Base-by-base conservation (phyloP, 2,888 invertebrate species). In the Malthinus seriepunctatus region DNA sequence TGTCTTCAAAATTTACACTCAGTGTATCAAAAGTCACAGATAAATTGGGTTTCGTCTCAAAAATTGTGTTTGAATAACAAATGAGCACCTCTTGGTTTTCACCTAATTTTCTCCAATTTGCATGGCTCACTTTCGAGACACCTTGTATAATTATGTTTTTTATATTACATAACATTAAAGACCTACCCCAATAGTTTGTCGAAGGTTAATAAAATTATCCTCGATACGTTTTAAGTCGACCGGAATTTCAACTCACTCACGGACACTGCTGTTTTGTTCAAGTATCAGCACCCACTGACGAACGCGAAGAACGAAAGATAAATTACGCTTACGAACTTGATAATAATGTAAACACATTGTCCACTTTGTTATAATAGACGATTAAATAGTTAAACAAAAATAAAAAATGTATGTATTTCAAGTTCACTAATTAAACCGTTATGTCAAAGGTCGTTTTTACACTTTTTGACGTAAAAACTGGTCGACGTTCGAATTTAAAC, bases 271-370 rank as follows among this genome's bases (percentile, higher is more conserved):
- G 14, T 23, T 35, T 35, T 42, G 38, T 50, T 39, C 11, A 49
- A 44, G 50, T 48, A 39, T 33, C 50, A 39, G 49, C 55, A 56
- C 55, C 55, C 55, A 56, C 55, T 50, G 55, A 8, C 49, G 23
- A 47, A 49, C 44, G 35, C 44, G 39, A 50, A 56, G 49, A 49
- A 35, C 5, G 44, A 44, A 50, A 56, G 50, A 50, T 50, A 50
- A 56, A 15, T 32, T 33, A 31, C 23, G 23, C 33, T 32, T 33
- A 46, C 47, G 55, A 56, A 56, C 55, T 56, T 56, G 48, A 49
- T 50, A 56, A 56, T 56, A 39, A 45, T 44, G 55, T 50, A 37
- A 46, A 52, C 11, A 42, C 33, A 44, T 37, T 33, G 48, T 33
- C 32, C 52, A 46, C 39, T 42, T 7, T 42, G 15, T 23, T n/a